Percentiles rank a stretch among this genome's conserved stretches.
These are phyloP conservation scores for Odontomyia ornata DNA, from an alignment of 2,888 invertebrate species.

Conservation along the genomic window DNA sequence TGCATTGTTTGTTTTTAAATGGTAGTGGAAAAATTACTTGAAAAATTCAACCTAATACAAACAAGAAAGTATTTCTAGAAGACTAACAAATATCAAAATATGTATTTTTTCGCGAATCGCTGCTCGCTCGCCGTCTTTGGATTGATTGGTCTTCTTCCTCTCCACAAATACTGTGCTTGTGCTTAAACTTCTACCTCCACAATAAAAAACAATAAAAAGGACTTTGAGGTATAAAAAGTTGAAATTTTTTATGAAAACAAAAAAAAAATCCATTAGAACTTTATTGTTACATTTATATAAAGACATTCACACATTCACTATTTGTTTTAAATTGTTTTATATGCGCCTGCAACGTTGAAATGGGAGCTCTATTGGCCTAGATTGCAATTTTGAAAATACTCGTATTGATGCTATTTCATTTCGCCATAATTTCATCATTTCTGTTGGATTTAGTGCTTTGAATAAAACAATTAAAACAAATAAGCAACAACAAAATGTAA, in stretches of 20 bases:
- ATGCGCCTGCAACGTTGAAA: neutral
- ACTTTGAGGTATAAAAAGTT: slow-evolving; percentile 62
- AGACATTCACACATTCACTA: slow-evolving; percentile 18
- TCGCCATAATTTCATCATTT: neutral
- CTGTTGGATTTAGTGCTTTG: slow-evolving; percentile 9
- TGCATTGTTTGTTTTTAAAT: neutral
- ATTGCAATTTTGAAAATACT: neutral
- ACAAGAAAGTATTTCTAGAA: slow-evolving; percentile 21
- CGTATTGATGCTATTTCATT: neutral
- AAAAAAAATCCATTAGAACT: slow-evolving; percentile 23
- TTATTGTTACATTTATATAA: slow-evolving; percentile 21
- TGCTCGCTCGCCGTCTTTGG: slow-evolving; percentile 56
- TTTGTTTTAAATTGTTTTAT: slow-evolving; percentile 30
- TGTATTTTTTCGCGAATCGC: slow-evolving; percentile 62
- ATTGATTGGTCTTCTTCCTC: slow-evolving; percentile 59
- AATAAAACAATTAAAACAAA: slow-evolving; percentile 22
- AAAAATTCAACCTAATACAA: slow-evolving; percentile 4
- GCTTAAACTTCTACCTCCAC: slow-evolving; percentile 49
- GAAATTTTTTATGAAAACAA: slow-evolving; percentile 17
- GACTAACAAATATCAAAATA: slow-evolving; percentile 47
- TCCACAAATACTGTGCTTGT: slow-evolving; percentile 52
- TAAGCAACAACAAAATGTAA: slow-evolving; percentile 19
- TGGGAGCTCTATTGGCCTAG: neutral
- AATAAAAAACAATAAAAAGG: slow-evolving; percentile 56
- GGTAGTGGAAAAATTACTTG: slow-evolving; percentile 1